These are phyloP conservation scores for human (Homo sapiens) DNA, from an alignment of 2,113 vertebrate genomes.

Conservation along the genomic window GRCh38 chr12:28798001-28798500, in stretches of 20 bases:
- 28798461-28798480: no score
- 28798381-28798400: no score
- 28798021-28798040: background rate
- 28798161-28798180: background rate
- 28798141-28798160: background rate
- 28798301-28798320: background rate
- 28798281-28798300: background rate
- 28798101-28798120: background rate
- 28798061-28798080: background rate
- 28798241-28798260: background rate
- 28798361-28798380: no score
- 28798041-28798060: background rate
- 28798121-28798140: background rate
- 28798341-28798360: no score
- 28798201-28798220: background rate
- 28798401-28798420: no score
- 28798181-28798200: background rate
- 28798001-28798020: background rate
- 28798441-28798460: no score
- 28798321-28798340: background rate
- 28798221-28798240: background rate
- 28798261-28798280: background rate
- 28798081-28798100: background rate
- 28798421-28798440: no score
- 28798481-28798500: background rate